Percentiles rank a stretch among this genome's conserved stretches.
These are phyloP conservation scores for Petrolisthes manimaculis DNA, from an alignment of 2,888 invertebrate species.

Conservation along the genomic window DNA sequence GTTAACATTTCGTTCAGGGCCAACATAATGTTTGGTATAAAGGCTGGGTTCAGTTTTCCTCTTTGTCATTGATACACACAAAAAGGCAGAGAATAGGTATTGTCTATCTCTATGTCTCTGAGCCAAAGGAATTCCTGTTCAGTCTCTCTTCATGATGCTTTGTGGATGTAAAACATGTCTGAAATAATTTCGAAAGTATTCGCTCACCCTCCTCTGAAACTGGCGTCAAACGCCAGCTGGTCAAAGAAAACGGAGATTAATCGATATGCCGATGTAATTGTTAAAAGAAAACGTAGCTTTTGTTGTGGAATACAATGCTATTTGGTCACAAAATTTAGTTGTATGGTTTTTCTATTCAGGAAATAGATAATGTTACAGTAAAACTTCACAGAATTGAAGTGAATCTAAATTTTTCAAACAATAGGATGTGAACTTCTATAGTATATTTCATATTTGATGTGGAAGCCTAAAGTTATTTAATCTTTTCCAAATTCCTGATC, in stretches of 20 bases:
- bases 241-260: slow-evolving; percentile 38
- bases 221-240: slow-evolving; percentile 40
- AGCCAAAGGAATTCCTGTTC: background rate
- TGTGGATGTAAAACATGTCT: background rate
- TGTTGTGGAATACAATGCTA: too few species aligned
- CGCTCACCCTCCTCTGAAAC: slow-evolving; percentile 30
- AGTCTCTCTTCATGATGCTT: background rate
- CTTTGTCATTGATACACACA: background rate
- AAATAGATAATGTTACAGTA: too few species aligned
- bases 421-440: background rate
- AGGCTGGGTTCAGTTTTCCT: background rate
- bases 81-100: background rate
- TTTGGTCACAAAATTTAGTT: too few species aligned
- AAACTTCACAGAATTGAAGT: too few species aligned
- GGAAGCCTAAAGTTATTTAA: background rate
- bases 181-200: background rate
- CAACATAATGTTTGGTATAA: slow-evolving; percentile 21
- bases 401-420: background rate
- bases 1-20: slow-evolving; percentile 5
- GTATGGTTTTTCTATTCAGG: too few species aligned
- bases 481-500: background rate
- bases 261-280: slow-evolving; percentile 13
- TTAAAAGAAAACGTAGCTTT: slow-evolving; percentile 30
- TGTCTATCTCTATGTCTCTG: background rate
- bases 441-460: background rate